Evolutionary conservation across 92 coral and sea anemone genomes (phyloP), one percentile per base, ranked within the genome.

Genomic region (Epizoanthus rinbou): DNA sequence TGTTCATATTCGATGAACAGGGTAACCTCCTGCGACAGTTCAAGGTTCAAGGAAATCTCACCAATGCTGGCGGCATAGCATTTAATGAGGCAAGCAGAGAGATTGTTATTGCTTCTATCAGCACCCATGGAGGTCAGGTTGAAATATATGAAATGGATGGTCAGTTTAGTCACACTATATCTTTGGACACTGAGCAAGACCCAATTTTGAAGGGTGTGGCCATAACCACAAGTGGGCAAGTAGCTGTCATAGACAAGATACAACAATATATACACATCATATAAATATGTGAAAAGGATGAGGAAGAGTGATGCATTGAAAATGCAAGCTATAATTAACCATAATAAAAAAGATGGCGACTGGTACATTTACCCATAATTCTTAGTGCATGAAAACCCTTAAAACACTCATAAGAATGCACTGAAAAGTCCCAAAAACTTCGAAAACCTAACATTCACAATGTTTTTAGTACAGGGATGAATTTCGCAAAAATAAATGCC

Each of bases 41-140:
- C 25, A 78, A 78, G 69, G 64, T 70, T 57, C 59, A 78, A 41
- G 70, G 82, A 8, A 78, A 50, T 1, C 57, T 78, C 6, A 22
- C 18, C 57, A 78, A 78, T 78, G 82, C 82, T 62, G 82, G 82
- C 24, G 45, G 82, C 9, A 13, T 78, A 57, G 82, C 57, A 62
- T 78, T 78, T 31, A 78, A 57, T 11, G 18, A 11, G 4, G 0
- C 33, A 59, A 41, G 64, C 58, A 52, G 47, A 15, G 28, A 78
- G 56, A 62, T 78, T 62, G 58, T 62, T 19, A 39, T 78, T 23
- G 71, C 45, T 13, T n/a, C 37, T 39, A 37, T 78, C 18, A 78
- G 58, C 52, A 78, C 58, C 9, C 82, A 78, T 43, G 71, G 69
- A 11, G 82, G 82, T 1, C 82, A 78, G 66, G 70, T 78, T 4